phyloP scores from a whole-genome alignment of 2,113 vertebrate genomes.

The Sclerurus mexicanus region DNA sequence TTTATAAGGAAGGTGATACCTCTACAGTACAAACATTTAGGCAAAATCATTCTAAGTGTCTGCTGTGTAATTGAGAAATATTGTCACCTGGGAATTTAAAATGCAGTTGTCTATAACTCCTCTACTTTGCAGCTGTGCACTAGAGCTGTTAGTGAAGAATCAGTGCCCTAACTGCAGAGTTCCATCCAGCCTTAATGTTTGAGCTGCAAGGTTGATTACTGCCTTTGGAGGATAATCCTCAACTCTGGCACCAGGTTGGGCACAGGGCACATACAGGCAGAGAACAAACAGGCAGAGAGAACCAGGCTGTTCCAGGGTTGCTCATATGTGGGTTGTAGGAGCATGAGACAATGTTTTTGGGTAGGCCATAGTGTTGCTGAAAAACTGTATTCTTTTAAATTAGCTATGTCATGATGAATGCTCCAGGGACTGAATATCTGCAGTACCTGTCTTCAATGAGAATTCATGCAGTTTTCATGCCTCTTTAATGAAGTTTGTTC shows the following conservation, averaged over 20 bases:
- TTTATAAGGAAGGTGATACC: background rate
- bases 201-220: background rate
- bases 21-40: background rate
- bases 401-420: background rate
- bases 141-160: background rate
- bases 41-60: background rate
- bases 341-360: background rate
- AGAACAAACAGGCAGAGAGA: background rate
- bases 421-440: background rate
- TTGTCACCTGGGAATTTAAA: background rate
- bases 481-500: background rate
- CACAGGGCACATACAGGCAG: background rate
- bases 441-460: background rate
- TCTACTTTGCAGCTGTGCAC: background rate
- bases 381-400: background rate
- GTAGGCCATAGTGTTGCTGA: background rate
- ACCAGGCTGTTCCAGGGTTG: background rate
- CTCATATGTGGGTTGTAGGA: background rate
- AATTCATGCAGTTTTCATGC: background rate
- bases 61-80: background rate
- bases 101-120: background rate
- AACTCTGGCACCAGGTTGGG: background rate
- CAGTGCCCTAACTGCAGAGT: background rate
- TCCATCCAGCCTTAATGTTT: background rate
- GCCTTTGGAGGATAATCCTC: background rate